Percentiles rank a stretch among this genome's conserved stretches.
These are phyloP conservation scores for Stegodyphus mimosarum DNA, from an alignment of 1,140 invertebrate genomes.

Conservation along the genomic window DNA sequence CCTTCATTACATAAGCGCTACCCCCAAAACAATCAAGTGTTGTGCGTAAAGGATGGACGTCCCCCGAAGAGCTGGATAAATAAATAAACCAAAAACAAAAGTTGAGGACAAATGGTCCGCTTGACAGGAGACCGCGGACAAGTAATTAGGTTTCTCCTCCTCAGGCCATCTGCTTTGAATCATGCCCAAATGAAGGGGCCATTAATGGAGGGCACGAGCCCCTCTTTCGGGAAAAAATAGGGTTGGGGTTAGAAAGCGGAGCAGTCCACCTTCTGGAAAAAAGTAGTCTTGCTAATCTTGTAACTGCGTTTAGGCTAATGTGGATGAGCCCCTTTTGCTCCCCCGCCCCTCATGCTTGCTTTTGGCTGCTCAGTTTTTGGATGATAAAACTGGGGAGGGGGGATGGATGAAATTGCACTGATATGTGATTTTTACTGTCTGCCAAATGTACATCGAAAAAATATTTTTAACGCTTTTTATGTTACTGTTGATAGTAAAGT, in stretches of 20 bases:
- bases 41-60: too few species aligned
- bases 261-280: background rate
- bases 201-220: conserved; percentile 44
- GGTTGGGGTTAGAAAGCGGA: background rate
- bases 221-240: background rate
- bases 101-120: conserved; percentile 31
- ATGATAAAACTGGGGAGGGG: too few species aligned
- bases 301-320: conserved; percentile 36
- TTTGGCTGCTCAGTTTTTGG: conserved; percentile 39
- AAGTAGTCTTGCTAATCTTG: conserved; percentile 34
- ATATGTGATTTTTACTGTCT: too few species aligned
- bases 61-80: background rate
- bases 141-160: conserved; percentile 48
- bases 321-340: background rate
- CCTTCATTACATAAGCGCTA: too few species aligned
- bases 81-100: background rate
- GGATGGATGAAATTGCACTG: too few species aligned
- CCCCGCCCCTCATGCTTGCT: background rate
- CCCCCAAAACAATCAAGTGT: too few species aligned
- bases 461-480: too few species aligned
- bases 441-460: too few species aligned
- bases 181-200: conserved; percentile 42
- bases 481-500: too few species aligned
- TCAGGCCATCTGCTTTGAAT: conserved; percentile 53
- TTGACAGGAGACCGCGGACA: conserved; percentile 39